Evolutionary conservation across 2,797 vertebrate species (phyloP), one percentile per base, ranked within the genome.

Genomic region (Anguilla pacifica): DNA sequence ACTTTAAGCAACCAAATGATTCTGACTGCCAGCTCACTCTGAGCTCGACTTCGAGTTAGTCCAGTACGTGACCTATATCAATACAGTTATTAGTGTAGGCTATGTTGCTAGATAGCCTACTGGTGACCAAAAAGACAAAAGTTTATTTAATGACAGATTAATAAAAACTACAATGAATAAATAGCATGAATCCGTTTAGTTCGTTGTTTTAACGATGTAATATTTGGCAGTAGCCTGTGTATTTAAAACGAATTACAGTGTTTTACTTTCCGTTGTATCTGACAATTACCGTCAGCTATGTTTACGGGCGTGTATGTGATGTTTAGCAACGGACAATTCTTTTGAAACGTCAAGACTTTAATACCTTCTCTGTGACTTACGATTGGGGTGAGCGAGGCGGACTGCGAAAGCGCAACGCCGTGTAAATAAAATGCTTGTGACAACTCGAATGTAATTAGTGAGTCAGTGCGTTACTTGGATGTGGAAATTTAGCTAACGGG

Each of bases 381-480:
- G 49, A 4, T 35, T 46, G 31, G 6, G 84, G 46, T 22, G 35
- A 46, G 28, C 25, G 57, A 46, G 35, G 84, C 43, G 35, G 57
- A 67, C 35, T 11, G 19, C 59, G n/a, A 9, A 64, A 46, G 3
- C 10, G 10, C 15, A 84, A 25, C n/a, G 35, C 31, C 35, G 22
- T 1, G 13, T 59, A 83, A 77, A 72, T 87, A 59, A 53, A 67
- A 43, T 64, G 19, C 51, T 85, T 82, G 86, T 82, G 86, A 82
- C 86, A 72, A 87, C 72, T 85, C 31, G 86, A 57, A 70, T 81
- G 19, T 74, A 81, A 46, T 85, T 86, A 85, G 28, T 89, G 39
- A 51, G 25, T 22, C 53, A n/a, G 51, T 85, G 43, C 22, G 55
- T 53, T 85, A 53, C n/a, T 89, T 59, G 57, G 82, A 61, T 85